A percentile compares a stretch with the other conserved stretches of the same genome.
Evolutionary conservation across 1,140 invertebrate genomes (phyloP).

Genomic region (Hydropsyche tenuis): DNA sequence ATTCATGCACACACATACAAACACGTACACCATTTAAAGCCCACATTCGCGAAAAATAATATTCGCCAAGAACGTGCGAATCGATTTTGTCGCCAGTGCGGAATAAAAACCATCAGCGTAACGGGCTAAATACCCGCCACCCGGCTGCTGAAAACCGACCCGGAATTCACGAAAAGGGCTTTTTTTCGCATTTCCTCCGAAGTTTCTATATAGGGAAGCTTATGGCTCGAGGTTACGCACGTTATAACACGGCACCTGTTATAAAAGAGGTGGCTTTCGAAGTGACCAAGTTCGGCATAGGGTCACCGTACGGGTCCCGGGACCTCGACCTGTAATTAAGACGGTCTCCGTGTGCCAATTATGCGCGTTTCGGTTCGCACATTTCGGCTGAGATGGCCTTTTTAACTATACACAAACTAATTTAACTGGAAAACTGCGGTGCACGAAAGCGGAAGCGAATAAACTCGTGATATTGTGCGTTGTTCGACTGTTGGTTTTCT

Average conservation of each 20-base stretch:
- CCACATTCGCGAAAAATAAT: too few species aligned
- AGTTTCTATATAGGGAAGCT: too few species aligned
- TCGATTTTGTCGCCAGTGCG: conserved; percentile 1
- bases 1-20: too few species aligned
- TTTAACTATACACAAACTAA: conserved; percentile 1
- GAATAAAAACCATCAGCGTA: neutral
- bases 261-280: neutral
- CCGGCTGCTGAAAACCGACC: neutral
- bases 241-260: conserved; percentile 14
- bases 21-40: too few species aligned
- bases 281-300: neutral
- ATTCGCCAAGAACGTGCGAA: neutral
- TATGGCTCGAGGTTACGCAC: neutral
- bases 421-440: neutral
- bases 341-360: conserved; percentile 15
- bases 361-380: conserved; percentile 12
- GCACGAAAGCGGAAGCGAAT: too few species aligned
- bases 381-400: neutral
- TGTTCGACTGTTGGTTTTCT: too few species aligned
- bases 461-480: too few species aligned
- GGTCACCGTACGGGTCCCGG: neutral
- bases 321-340: conserved; percentile 27
- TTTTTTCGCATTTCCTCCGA: too few species aligned
- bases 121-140: neutral
- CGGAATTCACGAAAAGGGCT: neutral